Percentiles rank a stretch among this genome's conserved stretches.
Evolutionary conservation across 2,888 invertebrate species (phyloP).

Genomic region (Lampropteryx suffumata): DNA sequence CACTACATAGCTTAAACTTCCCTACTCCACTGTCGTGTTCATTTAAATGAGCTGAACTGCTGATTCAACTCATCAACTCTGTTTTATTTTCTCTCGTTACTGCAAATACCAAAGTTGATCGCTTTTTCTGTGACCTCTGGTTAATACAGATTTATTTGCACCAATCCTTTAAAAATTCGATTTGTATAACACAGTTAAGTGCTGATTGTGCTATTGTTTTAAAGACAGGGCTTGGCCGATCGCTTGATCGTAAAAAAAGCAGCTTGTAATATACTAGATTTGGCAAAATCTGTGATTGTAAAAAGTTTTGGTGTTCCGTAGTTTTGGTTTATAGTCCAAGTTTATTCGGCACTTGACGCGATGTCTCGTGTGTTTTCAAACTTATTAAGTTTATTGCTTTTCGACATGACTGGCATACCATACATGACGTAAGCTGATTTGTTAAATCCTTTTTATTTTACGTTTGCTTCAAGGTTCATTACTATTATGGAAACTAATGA

Average conservation of each 20-base stretch:
- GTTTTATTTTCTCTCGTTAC: constrained; percentile 17
- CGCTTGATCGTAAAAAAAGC: neutral
- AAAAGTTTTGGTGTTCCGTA: neutral
- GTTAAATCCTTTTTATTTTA: neutral
- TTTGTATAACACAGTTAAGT: neutral
- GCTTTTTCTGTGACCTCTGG: neutral
- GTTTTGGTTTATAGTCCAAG: constrained; percentile 3
- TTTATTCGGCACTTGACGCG: constrained; percentile 5
- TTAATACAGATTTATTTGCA: too few species aligned
- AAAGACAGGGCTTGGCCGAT: too few species aligned
- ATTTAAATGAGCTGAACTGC: constrained; percentile 8
- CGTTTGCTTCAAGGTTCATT: too few species aligned
- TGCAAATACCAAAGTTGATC: constrained; percentile 17
- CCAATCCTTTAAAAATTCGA: too few species aligned
- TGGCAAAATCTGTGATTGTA: constrained; percentile 8
- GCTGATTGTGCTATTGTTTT: neutral
- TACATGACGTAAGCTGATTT: neutral
- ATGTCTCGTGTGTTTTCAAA: constrained; percentile 11
- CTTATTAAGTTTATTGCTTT: constrained; percentile 9
- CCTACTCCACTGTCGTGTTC: constrained; percentile 6
- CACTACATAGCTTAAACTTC: constrained; percentile 1
- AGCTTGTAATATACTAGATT: constrained; percentile 1
- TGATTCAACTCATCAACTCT: constrained; percentile 21
- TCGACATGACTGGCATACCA: neutral
- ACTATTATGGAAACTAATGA: too few species aligned